Evolutionary conservation across 1,140 invertebrate species (phyloP), one percentile per base, ranked within the genome.

Genomic region (Armadillidium nasatum): DNA sequence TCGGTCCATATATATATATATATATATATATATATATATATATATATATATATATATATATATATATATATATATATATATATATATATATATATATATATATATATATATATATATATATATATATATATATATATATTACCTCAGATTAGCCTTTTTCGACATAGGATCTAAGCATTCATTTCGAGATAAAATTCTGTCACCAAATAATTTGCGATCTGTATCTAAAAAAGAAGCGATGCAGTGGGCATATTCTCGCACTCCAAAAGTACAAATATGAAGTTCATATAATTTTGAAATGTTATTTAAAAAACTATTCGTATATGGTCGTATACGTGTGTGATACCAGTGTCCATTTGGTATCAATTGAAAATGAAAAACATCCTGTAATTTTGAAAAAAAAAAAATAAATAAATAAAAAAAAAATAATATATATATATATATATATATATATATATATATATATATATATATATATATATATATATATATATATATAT

Each of bases 241-340:
- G 81, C 90, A 94, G 84, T 99, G 96, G n/a, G 98, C 97, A 87
- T 99, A 99, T 82, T 93, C 91, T 70, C 97, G 89, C 0, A 94
- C 94, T 11, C 97, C 98, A 88, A 99, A 99, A 6, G 97, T 99
- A 85, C 95, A 97, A 81, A 99, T 98, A 85, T 99, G 98, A 21
- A 99, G 86, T 86, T 99, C 96, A 86, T 94, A 99, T 74, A 91
- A 88, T 79, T 91, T 88, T 33, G 93, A 92, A 81, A 99, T 93
- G 75, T 91, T 90, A 77, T 91, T 88, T 15, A 99, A 84, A 85
- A 99, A 99, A 68, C 90, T 87, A 33, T 89, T 84, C 0, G 96
- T 97, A 70, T 92, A 89, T 11, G 97, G 97, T 60, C 97, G 87
- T 72, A 99, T 87, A 78, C 94, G 88, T 13, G 97, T 99, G 83